Percentiles rank a stretch among this genome's conserved stretches.
Evolutionary conservation across 2,797 vertebrate genomes (phyloP).

Genomic region (Pteropus rufus): DNA sequence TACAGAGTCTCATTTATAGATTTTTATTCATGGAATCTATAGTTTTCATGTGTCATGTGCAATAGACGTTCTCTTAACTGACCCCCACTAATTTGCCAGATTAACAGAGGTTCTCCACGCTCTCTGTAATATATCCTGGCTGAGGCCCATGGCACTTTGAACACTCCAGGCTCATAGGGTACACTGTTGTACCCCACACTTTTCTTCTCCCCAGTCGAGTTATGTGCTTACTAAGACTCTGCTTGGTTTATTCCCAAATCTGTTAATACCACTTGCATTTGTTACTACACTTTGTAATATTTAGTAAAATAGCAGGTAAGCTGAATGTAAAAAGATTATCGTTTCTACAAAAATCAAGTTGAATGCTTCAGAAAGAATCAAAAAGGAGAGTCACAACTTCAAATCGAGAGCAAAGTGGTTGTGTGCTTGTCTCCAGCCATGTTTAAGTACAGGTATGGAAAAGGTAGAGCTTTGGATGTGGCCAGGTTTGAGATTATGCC

Average conservation of each 20-base stretch:
- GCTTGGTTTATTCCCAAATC: neutral
- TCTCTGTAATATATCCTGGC: neutral
- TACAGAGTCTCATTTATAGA: neutral
- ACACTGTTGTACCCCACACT: neutral
- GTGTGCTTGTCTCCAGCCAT: neutral
- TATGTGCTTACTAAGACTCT: neutral
- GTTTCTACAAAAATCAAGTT: neutral
- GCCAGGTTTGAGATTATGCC: neutral
- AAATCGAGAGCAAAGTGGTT: neutral
- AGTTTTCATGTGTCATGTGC: neutral
- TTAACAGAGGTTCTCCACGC: neutral
- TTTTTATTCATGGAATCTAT: neutral
- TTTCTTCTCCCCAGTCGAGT: neutral
- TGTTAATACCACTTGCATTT: neutral
- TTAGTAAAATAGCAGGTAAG: neutral
- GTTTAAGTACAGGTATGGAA: neutral
- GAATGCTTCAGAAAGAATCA: conserved; percentile 12
- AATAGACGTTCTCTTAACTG: neutral
- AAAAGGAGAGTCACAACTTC: neutral
- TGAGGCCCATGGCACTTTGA: neutral
- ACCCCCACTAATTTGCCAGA: neutral
- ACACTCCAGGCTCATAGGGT: neutral
- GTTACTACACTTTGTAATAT: neutral
- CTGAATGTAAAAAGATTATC: neutral
- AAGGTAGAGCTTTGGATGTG: neutral